Base-by-base conservation (phyloP, 2,113 vertebrate genomes). In the Brachyistius frenatus region DNA sequence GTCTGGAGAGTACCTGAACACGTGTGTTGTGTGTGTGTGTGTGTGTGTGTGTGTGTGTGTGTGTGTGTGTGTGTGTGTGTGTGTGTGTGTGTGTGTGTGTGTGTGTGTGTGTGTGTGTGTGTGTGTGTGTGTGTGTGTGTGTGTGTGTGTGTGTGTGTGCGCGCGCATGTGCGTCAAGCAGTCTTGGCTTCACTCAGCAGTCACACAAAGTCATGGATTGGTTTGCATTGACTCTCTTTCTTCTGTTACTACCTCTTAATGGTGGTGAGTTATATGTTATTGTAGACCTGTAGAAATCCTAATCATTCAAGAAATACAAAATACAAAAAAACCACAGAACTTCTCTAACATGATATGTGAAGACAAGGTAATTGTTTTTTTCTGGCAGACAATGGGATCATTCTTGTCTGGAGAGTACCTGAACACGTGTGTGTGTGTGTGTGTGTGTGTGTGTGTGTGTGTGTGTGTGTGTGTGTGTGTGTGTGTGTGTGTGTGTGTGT, bases 231-330 rank as follows among this genome's bases (percentile, higher is more conserved):
- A 58, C 4, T 35, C 0, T 73, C 37, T 41, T 76, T 54, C 41
- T 85, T 33, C n/a, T 91, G 33, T 49, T 66, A 5, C 16, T 84
- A 0, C 3, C n/a, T 15, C 32, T 15, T 5, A 66, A 5, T 46
- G 9, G 66, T 49, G 86, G 89, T 91, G 72, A 88, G 89, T 90
- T 2, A 50, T 84, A 50, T 3, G 71, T 33, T 52, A n/a, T 14
- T 10, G 36, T 10, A 14, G 3, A 11, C 61, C 53, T 5, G 7
- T 3, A 37, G 3, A 53, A 44, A 58, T 15, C 30, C n/a, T 23
- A 32, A 55, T 31, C 23, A 55, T 52, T 11, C 10, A 9, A 23
- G 53, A 55, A 55, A 55, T 55, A 30, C 23, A 23, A 23, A 23
- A 23, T 23, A 23, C 23, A 53, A 55, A 23, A 53, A 55, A 5